Conservation (phyloP, 2,797 vertebrate genomes). For the Halcyon smyrnensis region DNA sequence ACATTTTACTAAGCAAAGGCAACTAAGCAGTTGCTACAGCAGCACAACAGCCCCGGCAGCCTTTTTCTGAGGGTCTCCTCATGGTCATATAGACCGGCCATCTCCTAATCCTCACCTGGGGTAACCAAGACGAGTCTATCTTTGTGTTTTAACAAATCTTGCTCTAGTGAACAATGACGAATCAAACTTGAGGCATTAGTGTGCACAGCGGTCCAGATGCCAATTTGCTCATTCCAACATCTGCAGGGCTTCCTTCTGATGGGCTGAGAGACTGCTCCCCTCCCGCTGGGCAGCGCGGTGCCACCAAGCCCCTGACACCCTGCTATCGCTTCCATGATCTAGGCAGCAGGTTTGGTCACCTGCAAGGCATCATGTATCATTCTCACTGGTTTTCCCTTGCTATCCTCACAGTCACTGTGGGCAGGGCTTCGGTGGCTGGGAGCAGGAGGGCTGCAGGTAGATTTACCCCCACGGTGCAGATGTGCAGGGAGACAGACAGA, state of each 20-base stretch:
- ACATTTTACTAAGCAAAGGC: neutral
- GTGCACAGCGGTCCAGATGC: neutral
- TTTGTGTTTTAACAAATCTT: neutral
- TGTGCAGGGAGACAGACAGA: neutral
- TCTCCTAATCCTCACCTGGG: neutral
- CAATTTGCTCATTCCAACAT: neutral
- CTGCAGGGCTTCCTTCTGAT: neutral
- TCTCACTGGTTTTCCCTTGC: neutral
- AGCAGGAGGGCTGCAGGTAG: neutral
- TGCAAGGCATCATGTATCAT: neutral
- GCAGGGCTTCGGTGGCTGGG: neutral
- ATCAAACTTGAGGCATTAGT: neutral
- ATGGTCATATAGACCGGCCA: neutral
- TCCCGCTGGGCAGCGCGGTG: neutral
- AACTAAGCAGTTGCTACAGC: neutral
- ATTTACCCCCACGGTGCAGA: neutral
- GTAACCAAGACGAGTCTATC: neutral
- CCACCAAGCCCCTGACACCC: neutral
- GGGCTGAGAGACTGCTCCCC: neutral
- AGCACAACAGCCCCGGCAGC: neutral
- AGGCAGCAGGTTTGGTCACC: neutral
- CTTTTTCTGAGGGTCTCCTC: neutral
- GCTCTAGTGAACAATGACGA: neutral
- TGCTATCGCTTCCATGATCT: neutral
- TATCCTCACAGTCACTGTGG: neutral